These are phyloP conservation scores for Nasonovia ribisnigri DNA, from an alignment of 2,888 invertebrate genomes.

Conservation along the genomic window DNA sequence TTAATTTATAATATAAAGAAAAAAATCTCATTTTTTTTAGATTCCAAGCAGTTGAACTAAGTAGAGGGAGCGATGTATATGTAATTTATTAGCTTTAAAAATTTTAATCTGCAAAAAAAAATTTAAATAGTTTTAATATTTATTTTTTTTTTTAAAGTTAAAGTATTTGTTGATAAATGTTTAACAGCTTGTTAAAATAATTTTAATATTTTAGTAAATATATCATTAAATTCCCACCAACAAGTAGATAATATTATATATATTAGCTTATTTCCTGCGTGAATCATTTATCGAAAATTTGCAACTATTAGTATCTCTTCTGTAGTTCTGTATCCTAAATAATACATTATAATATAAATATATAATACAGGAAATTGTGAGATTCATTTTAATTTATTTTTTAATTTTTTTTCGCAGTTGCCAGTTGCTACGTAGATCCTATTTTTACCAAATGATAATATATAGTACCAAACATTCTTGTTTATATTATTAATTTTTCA, in stretches of 20 bases:
- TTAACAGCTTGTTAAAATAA: neutral
- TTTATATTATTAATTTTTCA: neutral
- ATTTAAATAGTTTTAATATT: neutral
- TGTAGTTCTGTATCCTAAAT: neutral
- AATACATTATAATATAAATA: neutral
- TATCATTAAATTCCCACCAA: neutral
- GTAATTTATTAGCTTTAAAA: neutral
- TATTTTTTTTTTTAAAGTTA: neutral
- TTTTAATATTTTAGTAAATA: neutral
- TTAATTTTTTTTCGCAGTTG: neutral
- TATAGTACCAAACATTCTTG: neutral
- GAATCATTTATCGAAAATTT: neutral
- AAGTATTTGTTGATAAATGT: neutral
- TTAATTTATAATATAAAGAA: neutral
- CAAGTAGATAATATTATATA: neutral
- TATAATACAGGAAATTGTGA: neutral
- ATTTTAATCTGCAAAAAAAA: neutral
- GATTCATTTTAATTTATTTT: neutral
- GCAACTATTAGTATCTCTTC: neutral
- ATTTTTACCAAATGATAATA: neutral
- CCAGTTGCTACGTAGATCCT: neutral
- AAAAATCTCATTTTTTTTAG: neutral
- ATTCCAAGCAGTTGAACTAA: neutral
- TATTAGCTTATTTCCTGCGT: neutral
- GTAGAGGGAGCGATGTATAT: neutral